Conservation (phyloP, 2,113 vertebrate genomes). For the Pelecanoides urinatrix region DNA sequence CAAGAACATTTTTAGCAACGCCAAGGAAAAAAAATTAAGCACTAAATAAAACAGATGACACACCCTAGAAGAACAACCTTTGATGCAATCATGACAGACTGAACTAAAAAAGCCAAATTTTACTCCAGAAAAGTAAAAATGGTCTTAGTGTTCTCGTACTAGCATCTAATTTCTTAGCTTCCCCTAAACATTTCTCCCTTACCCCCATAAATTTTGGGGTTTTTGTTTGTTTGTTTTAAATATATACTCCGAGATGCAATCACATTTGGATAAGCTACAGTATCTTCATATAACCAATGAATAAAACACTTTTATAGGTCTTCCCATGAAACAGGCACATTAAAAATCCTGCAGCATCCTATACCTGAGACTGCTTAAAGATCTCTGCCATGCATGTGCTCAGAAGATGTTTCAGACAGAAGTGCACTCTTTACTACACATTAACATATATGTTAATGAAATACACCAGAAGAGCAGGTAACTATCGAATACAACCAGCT, state of each 20-base stretch:
- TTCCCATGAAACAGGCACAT: neutral
- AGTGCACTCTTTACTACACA: neutral
- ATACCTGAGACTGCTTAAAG: neutral
- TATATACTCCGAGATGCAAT: neutral
- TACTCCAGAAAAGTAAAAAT: neutral
- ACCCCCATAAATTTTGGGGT: neutral
- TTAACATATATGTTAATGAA: rapidly evolving
- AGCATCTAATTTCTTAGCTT: neutral
- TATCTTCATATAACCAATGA: neutral
- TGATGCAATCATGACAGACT: neutral
- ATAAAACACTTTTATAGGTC: neutral
- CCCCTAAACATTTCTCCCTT: neutral
- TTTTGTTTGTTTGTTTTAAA: neutral
- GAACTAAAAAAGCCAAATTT: neutral
- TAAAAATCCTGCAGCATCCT: neutral
- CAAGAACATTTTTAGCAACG: neutral
- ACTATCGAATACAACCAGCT: neutral
- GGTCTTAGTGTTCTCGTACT: neutral
- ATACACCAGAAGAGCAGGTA: neutral
- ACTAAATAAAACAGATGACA: neutral
- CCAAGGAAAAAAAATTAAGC: neutral
- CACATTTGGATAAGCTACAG: neutral
- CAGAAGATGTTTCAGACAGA: neutral
- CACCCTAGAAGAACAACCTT: neutral
- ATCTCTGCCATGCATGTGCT: neutral